These are phyloP conservation scores for Hycleus cichorii DNA, from an alignment of 1,140 invertebrate genomes.

Conservation along the genomic window DNA sequence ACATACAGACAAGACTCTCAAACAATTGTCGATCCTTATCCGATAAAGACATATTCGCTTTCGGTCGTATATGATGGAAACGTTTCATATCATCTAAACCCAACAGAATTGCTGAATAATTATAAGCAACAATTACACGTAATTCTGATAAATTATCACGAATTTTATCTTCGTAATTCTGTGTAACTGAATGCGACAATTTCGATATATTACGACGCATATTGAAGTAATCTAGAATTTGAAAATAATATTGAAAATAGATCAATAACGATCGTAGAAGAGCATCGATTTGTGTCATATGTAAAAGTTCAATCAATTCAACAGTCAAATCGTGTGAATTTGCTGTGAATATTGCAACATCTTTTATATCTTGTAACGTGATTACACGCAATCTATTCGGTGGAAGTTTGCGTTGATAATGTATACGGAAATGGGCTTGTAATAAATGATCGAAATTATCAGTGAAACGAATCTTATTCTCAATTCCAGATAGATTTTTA, in stretches of 20 bases:
- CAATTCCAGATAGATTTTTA: neutral
- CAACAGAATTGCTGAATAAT: conserved; percentile 51
- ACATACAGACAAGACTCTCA: conserved; percentile 50
- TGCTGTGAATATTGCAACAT: conserved; percentile 53
- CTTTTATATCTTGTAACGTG: conserved; percentile 57
- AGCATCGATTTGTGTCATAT: conserved; percentile 49
- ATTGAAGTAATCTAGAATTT: conserved; percentile 41
- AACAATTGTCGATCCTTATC: conserved; percentile 53
- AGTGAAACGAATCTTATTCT: neutral
- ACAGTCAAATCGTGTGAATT: conserved; percentile 45
- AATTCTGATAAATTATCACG: conserved; percentile 51
- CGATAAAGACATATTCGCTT: conserved; percentile 47
- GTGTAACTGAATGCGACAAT: too few relatives aligned
- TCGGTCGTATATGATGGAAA: conserved; percentile 52
- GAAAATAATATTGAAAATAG: conserved; percentile 54
- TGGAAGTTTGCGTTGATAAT: conserved; percentile 48
- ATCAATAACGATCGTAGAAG: conserved; percentile 55
- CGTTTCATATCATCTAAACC: conserved; percentile 44
- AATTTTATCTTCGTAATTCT: conserved; percentile 40
- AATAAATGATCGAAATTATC: neutral
- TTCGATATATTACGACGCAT: too few relatives aligned
- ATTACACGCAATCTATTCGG: conserved; percentile 48
- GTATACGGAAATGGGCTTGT: conserved; percentile 49
- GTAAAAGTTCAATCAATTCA: conserved; percentile 52
- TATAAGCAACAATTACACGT: conserved; percentile 49